Base-by-base conservation (phyloP, 2,888 invertebrate genomes). In the Agriotes lineatus region DNA sequence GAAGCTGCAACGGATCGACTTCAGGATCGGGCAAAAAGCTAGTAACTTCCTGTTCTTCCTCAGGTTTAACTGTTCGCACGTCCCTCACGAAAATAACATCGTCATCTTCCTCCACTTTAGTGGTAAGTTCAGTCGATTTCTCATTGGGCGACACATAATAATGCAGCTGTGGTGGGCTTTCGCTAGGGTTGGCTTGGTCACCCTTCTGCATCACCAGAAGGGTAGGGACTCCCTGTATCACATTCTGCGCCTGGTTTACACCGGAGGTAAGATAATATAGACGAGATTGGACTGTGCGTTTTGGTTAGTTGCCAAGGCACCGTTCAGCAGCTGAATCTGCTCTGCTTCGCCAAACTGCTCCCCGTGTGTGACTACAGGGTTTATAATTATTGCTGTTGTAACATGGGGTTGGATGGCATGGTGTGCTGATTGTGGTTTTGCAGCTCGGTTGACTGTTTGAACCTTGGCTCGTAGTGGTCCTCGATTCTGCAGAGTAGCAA, bases 381-480 rank as follows among this genome's bases (percentile, higher is more conserved):
- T 45, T 12, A 59, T 22, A 10, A 45, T 18, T 35, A 59, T 44
- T 19, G 59, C 18, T 59, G 59, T 20, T 59, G 44, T 35, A 59
- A 45, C 2, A 59, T 30, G 4, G 33, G 16, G 7, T 18, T 30
- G 50, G 12, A 6, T 5, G 30, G 1, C 19, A 25, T 1, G 2
- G 25, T 14, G 12, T 12, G 3, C 12, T 50, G 50, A 4, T 50
- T 30, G 9, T 50, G 52, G 14, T 7, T 12, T 33, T 50, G 50
- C 7, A 25, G 4, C 18, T 50, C 30, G 22, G 10, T 52, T 2
- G 18, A 19, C 16, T 30, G 18, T n/a, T 33, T 52, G 10, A 18
- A 52, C 7, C 14, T 30, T 6, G 33, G 3, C 10, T 3, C 52
- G 10, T 33, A 52, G 12, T 52, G 52, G n/a, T 52, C 57, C 9